Percentiles rank a stretch among this genome's conserved stretches.
phyloP scores from a whole-genome alignment of 1,140 invertebrate species.

The Drosophila nikananu region DNA sequence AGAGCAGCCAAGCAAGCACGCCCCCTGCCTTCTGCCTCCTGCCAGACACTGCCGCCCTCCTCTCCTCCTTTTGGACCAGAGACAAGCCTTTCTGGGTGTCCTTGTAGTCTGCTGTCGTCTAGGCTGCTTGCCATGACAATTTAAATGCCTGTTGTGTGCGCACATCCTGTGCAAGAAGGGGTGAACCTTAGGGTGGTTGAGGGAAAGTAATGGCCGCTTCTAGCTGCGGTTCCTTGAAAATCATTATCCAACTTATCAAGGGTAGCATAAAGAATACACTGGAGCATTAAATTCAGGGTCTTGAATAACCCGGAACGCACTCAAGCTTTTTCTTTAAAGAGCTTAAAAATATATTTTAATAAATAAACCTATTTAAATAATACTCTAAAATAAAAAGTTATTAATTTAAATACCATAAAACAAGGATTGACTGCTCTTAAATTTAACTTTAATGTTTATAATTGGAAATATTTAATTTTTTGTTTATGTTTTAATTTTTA shows the following conservation, averaged over 20 bases:
- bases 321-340: too few relatives aligned
- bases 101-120: conserved; percentile 48
- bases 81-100: conserved; percentile 59
- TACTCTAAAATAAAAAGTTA: too few relatives aligned
- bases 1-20: conserved; percentile 32
- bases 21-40: conserved; percentile 15
- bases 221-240: conserved; percentile 60
- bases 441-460: too few relatives aligned
- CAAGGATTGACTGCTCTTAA: too few relatives aligned
- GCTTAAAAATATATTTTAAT: neutral
- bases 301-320: neutral
- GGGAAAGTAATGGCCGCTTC: conserved; percentile 70
- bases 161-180: conserved; percentile 14
- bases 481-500: neutral
- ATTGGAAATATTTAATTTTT: too few relatives aligned
- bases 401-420: too few relatives aligned
- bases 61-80: conserved; percentile 22
- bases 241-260: conserved; percentile 15
- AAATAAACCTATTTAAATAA: neutral
- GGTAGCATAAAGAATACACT: conserved; percentile 12
- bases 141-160: conserved; percentile 75
- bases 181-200: conserved; percentile 10
- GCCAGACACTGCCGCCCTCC: conserved; percentile 2
- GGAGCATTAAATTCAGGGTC: neutral
- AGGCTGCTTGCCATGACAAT: conserved; percentile 71